Evolutionary conservation across 2,113 vertebrate species (phyloP), one percentile per base, ranked within the genome.

Genomic region (Engystomops pustulosus): DNA sequence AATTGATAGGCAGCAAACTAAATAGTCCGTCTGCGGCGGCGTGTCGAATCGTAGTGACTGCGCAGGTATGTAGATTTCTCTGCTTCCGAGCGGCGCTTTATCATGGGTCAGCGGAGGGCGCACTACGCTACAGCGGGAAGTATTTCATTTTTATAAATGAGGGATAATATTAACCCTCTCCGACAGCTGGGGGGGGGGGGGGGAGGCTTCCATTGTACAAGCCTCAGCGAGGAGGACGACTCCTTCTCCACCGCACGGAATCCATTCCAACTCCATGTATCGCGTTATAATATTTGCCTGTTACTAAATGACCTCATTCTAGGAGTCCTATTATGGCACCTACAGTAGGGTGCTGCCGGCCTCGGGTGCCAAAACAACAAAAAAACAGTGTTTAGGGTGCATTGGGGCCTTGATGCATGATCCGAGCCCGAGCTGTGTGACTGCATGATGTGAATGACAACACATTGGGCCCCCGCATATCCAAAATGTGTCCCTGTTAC

Each of bases 41-140:
- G 77, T 84, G 77, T 75, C 86, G 77, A 86, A 86, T 86, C 12
- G 27, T 65, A 84, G 45, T 86, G 86, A 86, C 86, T 84, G 86
- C 47, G 74, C 81, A 80, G 77, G 69, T 84, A 86, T 86, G 86
- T 84, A 84, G 79, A 86, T 86, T 58, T 47, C 36, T 80, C 79
- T 75, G 83, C 79, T 84, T 80, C 60, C 69, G 79, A 84, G 76
- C 62, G 36, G 62, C 38, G 69, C 36, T 84, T 84, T 34, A 80
- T n/a, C 60, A 86, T n/a, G 86, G 86, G 86, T 86, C 81, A 84
- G 76, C 20, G 49, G 60, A 85, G 83, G 83, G 45, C 65, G 34
- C 49, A 34, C 55, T 51, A 34, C 74, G 45, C 82, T 77, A 27
- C 44, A 84, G 74, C 47, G 75, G 75, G 47, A 85, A 79, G 62